These are phyloP conservation scores for human DNA, from an alignment of 2,113 vertebrate genomes.

Conservation along the genomic window GRCh38 chr13:39385001-39385500, in stretches of 20 bases:
- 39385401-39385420: not conserved
- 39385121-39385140: not conserved
- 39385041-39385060: not conserved
- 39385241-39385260: not conserved
- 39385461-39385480: not conserved
- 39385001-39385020: not conserved
- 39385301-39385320: not conserved
- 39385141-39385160: fast-evolving
- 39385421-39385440: not conserved
- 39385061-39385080: slow-evolving; percentile 18
- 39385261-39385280: not conserved
- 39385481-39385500: not conserved
- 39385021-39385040: not conserved
- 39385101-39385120: not conserved
- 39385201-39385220: not conserved
- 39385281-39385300: not conserved
- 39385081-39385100: not conserved
- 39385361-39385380: not conserved
- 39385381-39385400: not conserved
- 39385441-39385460: not conserved
- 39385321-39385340: not conserved
- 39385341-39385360: not conserved
- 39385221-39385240: not conserved
- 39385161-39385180: not conserved
- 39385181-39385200: not conserved